Evolutionary conservation across 2,797 vertebrate genomes (phyloP), one percentile per base, ranked within the genome.

Genomic region (Ibycter americanus): DNA sequence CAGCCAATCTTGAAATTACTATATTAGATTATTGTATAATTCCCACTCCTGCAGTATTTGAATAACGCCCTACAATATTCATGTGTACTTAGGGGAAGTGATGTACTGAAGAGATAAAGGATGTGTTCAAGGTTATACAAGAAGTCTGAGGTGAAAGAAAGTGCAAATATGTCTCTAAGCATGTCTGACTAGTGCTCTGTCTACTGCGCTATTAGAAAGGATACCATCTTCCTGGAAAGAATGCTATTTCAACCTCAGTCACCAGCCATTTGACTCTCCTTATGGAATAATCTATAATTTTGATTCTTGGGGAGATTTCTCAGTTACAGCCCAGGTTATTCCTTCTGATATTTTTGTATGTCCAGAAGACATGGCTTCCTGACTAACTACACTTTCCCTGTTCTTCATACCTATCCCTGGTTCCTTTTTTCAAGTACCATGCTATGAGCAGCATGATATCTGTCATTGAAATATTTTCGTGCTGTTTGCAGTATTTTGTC

Each of bases 11-110:
- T 93, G 62, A 96, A 95, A 96, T 94, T 79, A 83, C 87, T 94
- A 12, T 93, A 67, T 94, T 94, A 95, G 76, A 93, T 96, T 94
- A 91, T 94, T 92, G 82, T 92, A 31, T 91, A 92, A 95, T 96
- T 95, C 93, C 90, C 93, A 83, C 84, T 91, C 54, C 94, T 94
- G 87, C 1, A 7, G 62, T 96, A 94, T 94, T 96, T 95, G 94
- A 96, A 81, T 94, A 95, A 91, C 1, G 2, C 79, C 72, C 92
- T 89, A 78, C 79, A 92, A 91, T 92, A 93, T 96, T 96, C 68
- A 90, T 92, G 82, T 97, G 72, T 93, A 65, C 92, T 90, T 93
- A 89, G 83, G 90, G 65, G 44, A 95, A 85, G 72, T 81, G 83
- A 87, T 94, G 78, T 94, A 32, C 49, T 73, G 72, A 94, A 89